phyloP scores from a whole-genome alignment of 2,888 invertebrate genomes.

The Cataglyphis livida region DNA sequence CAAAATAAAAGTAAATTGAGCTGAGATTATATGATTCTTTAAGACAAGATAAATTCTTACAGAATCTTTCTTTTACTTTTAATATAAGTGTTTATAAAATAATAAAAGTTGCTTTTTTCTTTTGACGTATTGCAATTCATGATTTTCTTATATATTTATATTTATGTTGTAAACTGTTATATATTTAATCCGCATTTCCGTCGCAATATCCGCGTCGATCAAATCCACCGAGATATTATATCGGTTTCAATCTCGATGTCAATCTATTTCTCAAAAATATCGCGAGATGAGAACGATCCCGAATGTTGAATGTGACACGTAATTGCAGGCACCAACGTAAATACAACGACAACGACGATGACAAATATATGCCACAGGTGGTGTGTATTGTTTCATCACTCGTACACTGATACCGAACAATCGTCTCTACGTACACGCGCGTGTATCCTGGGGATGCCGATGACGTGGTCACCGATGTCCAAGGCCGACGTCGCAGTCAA shows the following conservation, averaged over 20 bases:
- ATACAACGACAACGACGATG: slow-evolving; percentile 16
- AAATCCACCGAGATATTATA: slow-evolving; percentile 49
- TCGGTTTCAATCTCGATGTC: slow-evolving; percentile 1
- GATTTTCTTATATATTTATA: neutral
- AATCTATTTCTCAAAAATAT: neutral
- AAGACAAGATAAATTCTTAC: neutral
- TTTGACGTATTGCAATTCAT: neutral
- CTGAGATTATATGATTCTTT: neutral
- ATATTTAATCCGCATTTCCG: neutral
- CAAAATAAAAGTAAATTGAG: neutral
- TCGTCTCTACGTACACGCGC: slow-evolving; percentile 36
- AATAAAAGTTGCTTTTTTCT: neutral
- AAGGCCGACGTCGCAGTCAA: slow-evolving; percentile 1
- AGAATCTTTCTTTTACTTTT: neutral
- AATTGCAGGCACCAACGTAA: slow-evolving; percentile 27
- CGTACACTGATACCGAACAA: slow-evolving; percentile 27
- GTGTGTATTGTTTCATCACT: slow-evolving; percentile 66
- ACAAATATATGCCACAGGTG: slow-evolving; percentile 73
- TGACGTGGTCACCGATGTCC: slow-evolving; percentile 26
- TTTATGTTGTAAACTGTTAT: neutral
- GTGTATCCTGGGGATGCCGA: slow-evolving; percentile 40
- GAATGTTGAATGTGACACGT: neutral
- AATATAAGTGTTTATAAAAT: neutral
- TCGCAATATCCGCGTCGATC: neutral
- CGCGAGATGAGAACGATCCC: slow-evolving; percentile 1